Evolutionary conservation across 2,797 vertebrate genomes (phyloP).

Genomic region (Nyctibius grandis): DNA sequence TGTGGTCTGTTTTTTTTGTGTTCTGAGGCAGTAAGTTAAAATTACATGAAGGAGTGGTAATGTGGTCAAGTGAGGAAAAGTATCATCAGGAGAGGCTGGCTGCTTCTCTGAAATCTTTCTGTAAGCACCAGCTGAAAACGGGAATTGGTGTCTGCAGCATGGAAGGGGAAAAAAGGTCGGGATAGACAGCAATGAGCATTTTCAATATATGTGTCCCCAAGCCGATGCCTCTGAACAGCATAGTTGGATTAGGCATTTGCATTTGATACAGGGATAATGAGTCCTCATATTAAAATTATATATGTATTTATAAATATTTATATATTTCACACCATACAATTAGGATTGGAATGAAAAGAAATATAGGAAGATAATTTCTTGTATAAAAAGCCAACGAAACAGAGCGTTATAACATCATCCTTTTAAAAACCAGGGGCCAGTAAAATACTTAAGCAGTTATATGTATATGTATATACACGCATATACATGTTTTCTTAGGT

Average conservation of each 20-base stretch:
- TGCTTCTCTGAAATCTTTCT: not conserved
- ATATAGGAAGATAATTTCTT: not conserved
- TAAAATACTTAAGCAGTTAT: not conserved
- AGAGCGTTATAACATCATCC: not conserved
- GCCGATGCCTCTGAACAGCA: not conserved
- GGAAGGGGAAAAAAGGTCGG: not conserved
- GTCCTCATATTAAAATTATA: not conserved
- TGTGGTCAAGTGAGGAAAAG: slow-evolving; percentile 22
- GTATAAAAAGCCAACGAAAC: not conserved
- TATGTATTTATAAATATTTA: not conserved
- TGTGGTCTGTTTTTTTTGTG: not conserved
- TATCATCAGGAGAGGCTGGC: not conserved
- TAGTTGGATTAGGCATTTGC: not conserved
- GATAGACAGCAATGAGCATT: not conserved
- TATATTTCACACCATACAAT: not conserved
- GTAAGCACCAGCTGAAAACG: not conserved
- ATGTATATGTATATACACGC: not conserved
- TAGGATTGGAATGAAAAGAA: not conserved
- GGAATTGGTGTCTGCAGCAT: not conserved
- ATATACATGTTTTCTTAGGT: not conserved
- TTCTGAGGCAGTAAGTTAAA: slow-evolving; percentile 29
- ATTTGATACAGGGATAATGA: not conserved
- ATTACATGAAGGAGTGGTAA: slow-evolving; percentile 32
- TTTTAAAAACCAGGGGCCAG: not conserved
- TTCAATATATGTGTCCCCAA: not conserved